phyloP scores from a whole-genome alignment of 2,797 vertebrate species.

The Xenops minutus region DNA sequence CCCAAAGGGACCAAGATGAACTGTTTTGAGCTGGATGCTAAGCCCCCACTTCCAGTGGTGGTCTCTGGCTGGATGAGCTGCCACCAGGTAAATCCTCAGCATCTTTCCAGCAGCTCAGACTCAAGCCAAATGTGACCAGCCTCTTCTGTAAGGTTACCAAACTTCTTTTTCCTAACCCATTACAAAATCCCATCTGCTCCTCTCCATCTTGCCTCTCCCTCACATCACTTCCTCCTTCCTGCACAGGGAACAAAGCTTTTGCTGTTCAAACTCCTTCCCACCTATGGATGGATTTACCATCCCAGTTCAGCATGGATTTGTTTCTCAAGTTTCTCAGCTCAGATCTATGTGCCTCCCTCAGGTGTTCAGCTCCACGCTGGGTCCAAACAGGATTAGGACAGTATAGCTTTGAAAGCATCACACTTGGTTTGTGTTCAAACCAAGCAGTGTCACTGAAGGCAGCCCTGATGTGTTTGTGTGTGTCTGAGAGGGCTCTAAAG shows the following conservation, averaged over 20 bases:
- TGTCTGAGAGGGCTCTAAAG: neutral
- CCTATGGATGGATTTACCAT: neutral
- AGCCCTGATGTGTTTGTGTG: neutral
- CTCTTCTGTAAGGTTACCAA: neutral
- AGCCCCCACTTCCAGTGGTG: rapidly evolving
- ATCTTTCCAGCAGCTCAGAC: neutral
- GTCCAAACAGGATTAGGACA: neutral
- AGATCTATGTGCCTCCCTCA: neutral
- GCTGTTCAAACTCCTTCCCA: neutral
- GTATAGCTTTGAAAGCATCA: neutral
- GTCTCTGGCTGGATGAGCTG: neutral
- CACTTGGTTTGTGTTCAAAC: neutral
- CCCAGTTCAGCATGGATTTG: neutral
- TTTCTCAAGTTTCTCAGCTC: neutral
- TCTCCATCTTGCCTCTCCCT: neutral
- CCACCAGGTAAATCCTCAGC: neutral
- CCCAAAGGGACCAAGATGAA: neutral
- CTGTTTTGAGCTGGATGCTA: neutral
- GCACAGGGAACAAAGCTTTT: neutral
- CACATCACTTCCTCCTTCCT: neutral
- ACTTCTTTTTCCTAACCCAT: neutral
- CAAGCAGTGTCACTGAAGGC: neutral
- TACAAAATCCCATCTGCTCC: neutral
- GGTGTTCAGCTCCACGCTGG: neutral
- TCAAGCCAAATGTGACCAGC: neutral